Conservation (phyloP, 2,113 vertebrate species). For the Camelus dromedarius region DNA sequence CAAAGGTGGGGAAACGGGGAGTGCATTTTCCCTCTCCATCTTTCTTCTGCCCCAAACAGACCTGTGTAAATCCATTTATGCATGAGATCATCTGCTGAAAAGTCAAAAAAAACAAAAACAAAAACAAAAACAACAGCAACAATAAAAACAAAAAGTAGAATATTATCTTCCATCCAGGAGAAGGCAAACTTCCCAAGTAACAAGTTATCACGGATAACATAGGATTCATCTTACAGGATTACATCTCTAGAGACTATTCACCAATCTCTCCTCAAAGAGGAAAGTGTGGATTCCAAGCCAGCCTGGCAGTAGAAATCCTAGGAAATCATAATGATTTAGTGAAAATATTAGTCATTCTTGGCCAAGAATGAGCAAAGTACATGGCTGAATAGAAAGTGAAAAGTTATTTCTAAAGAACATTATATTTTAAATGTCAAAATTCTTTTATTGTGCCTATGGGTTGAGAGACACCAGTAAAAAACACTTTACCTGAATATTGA, state of each 20-base stretch:
- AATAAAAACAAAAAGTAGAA: neutral
- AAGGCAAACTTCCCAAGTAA: slow-evolving; percentile 12
- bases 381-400: slow-evolving; percentile 28
- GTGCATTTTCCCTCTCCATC: neutral
- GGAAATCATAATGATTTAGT: neutral
- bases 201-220: neutral
- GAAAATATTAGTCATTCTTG: slow-evolving; percentile 39
- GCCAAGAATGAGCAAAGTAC: slow-evolving; percentile 43
- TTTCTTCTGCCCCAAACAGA: slow-evolving; percentile 14
- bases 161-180: neutral
- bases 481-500: slow-evolving; percentile 33
- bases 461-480: slow-evolving; percentile 30
- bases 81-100: slow-evolving; percentile 10
- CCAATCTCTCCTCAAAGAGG: neutral
- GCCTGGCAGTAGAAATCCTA: neutral
- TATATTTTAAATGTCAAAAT: slow-evolving; percentile 44
- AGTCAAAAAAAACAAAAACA: neutral
- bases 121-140: neutral
- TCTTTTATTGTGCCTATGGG: slow-evolving; percentile 27
- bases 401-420: slow-evolving; percentile 17
- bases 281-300: neutral
- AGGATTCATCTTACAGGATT: neutral
- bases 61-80: neutral
- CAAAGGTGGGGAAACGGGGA: neutral
- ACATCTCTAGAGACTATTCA: neutral